Evolutionary conservation across 2,888 invertebrate genomes (phyloP).

Genomic region (Lymantria dispar): DNA sequence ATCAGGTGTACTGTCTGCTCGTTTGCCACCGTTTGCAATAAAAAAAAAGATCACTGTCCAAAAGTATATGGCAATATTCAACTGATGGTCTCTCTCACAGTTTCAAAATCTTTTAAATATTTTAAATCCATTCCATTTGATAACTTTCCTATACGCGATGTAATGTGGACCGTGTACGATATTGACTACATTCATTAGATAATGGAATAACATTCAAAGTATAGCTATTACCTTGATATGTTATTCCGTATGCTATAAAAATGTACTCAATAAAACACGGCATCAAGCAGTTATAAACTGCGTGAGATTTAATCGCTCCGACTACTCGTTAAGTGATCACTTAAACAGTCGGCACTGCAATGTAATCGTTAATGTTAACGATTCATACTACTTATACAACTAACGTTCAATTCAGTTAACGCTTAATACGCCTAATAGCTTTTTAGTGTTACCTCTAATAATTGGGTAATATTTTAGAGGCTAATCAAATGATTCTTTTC

Average conservation of each 20-base stretch:
- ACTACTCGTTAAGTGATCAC: conserved; percentile 8
- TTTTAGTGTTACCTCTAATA: conserved; percentile 9
- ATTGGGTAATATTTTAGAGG: conserved; percentile 3
- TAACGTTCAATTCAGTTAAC: conserved; percentile 5
- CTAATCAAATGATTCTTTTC: conserved; percentile 2
- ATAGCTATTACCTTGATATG: no score
- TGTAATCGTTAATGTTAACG: conserved; percentile 18
- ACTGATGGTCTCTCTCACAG: no score
- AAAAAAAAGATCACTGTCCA: no score
- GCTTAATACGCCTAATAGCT: conserved; percentile 18
- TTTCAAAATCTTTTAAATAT: no score
- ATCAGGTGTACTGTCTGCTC: no score
- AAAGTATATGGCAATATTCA: no score
- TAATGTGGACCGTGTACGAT: no score
- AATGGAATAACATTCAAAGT: no score
- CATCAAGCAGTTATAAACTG: neutral
- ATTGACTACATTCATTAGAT: no score
- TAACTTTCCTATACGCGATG: no score
- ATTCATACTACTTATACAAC: conserved; percentile 9
- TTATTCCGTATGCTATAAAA: neutral
- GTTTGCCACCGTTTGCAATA: no score
- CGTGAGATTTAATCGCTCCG: neutral
- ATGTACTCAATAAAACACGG: neutral
- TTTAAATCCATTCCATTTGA: no score
- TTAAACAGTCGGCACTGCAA: conserved; percentile 7